Percentiles rank a stretch among this genome's conserved stretches.
phyloP scores from a whole-genome alignment of 2,113 vertebrate species.

The Rhinolophus sinicus region DNA sequence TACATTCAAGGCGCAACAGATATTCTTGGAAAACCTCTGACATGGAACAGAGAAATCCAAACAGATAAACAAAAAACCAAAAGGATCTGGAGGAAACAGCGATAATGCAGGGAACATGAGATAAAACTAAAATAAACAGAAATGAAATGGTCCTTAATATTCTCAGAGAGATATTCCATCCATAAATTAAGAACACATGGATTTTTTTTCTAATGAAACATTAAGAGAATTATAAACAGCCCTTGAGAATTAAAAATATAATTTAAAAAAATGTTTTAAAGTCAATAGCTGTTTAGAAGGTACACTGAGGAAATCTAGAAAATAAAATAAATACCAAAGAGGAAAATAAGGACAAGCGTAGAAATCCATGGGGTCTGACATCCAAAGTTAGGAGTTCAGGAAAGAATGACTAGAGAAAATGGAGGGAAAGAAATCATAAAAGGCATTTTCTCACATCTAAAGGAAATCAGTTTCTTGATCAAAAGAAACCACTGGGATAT shows the following conservation, averaged over 20 bases:
- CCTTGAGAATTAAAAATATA: constrained; percentile 29
- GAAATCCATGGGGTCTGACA: background rate
- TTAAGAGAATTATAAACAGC: background rate
- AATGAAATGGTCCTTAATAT: background rate
- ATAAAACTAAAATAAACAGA: constrained; percentile 42
- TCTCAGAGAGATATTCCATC: background rate
- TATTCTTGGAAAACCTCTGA: background rate
- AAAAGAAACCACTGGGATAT: background rate
- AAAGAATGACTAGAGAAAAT: background rate
- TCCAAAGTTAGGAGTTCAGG: background rate
- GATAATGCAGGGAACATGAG: background rate
- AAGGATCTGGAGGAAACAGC: background rate
- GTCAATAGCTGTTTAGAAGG: background rate
- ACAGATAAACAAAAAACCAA: background rate
- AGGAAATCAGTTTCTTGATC: background rate
- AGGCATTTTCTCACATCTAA: background rate
- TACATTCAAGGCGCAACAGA: background rate
- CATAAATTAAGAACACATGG: constrained; percentile 25
- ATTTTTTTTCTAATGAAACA: background rate
- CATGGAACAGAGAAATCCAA: constrained; percentile 1
- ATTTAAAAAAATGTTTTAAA: constrained; percentile 27
- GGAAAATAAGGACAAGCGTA: background rate
- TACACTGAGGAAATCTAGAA: background rate
- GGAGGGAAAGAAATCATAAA: background rate
- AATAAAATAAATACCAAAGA: constrained; percentile 35